Conservation (phyloP, 1,140 invertebrate species). For the Eumeta japonica region DNA sequence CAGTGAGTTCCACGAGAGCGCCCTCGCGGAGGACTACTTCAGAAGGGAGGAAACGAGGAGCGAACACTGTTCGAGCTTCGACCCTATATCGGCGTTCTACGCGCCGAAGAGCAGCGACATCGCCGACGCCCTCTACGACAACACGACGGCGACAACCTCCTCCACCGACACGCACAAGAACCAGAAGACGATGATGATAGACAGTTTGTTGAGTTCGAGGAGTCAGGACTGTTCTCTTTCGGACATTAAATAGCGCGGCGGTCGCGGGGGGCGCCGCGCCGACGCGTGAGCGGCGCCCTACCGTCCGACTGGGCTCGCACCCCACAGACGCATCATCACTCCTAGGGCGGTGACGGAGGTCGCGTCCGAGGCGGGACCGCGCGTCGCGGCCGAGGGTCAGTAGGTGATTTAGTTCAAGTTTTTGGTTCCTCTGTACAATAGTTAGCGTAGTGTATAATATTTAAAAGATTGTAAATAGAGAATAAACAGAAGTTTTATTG, state of each 20-base stretch:
- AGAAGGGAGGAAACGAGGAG: slow-evolving; percentile 29
- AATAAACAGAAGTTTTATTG: too few species aligned
- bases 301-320: too few species aligned
- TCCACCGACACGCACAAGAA: slow-evolving; percentile 28
- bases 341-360: too few species aligned
- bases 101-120: slow-evolving; percentile 28
- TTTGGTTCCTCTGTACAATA: slow-evolving; percentile 56
- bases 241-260: slow-evolving; percentile 22
- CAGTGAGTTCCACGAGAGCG: slow-evolving; percentile 37
- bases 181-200: slow-evolving; percentile 41
- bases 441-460: slow-evolving; percentile 38
- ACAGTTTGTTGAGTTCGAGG: slow-evolving; percentile 38
- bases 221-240: slow-evolving; percentile 31
- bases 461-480: slow-evolving; percentile 49
- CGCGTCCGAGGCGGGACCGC: too few species aligned
- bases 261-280: background rate
- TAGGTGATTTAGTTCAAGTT: slow-evolving; percentile 44
- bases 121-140: background rate
- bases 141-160: slow-evolving; percentile 14
- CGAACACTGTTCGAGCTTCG: slow-evolving; percentile 33
- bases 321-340: too few species aligned
- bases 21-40: slow-evolving; percentile 33
- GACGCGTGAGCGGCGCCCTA: too few species aligned
- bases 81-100: slow-evolving; percentile 43
- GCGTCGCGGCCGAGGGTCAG: too few species aligned